These are phyloP conservation scores for Athalia rosae DNA, from an alignment of 2,888 invertebrate genomes.

Conservation along the genomic window DNA sequence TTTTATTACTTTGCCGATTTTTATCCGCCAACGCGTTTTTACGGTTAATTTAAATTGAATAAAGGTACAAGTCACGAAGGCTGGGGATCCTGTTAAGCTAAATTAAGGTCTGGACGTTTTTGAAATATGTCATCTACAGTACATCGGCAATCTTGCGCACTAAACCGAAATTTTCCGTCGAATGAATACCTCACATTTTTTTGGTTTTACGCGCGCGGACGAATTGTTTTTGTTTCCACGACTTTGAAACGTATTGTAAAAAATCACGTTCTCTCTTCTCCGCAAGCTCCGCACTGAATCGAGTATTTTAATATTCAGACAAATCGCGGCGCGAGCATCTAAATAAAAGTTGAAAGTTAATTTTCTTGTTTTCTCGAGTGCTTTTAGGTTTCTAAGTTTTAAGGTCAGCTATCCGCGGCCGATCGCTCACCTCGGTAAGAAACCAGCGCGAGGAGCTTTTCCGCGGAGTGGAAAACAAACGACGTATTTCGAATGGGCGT, in stretches of 20 bases:
- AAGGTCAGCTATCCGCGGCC: not conserved
- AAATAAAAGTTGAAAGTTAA: too few relatives aligned
- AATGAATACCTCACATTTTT: not conserved
- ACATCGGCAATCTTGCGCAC: not conserved
- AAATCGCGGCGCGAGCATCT: too few relatives aligned
- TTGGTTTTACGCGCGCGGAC: too few relatives aligned
- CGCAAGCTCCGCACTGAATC: too few relatives aligned
- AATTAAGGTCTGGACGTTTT: conserved; percentile 6
- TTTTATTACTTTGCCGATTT: too few relatives aligned
- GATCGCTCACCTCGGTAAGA: not conserved
- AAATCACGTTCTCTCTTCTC: too few relatives aligned
- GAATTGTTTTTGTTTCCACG: not conserved
- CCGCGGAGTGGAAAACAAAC: not conserved
- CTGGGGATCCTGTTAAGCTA: not conserved
- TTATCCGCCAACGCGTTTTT: not conserved
- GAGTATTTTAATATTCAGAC: too few relatives aligned
- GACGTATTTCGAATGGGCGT: not conserved
- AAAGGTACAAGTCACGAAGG: conserved; percentile 13
- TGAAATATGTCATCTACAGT: not conserved
- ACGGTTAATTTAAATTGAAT: conserved; percentile 8
- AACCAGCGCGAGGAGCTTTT: not conserved
- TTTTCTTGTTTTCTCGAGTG: too few relatives aligned
- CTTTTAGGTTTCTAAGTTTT: not conserved
- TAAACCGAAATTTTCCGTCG: not conserved
- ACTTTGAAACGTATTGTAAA: not conserved